These are phyloP conservation scores for Atherinomorus stipes DNA, from an alignment of 2,113 vertebrate genomes.

Conservation along the genomic window DNA sequence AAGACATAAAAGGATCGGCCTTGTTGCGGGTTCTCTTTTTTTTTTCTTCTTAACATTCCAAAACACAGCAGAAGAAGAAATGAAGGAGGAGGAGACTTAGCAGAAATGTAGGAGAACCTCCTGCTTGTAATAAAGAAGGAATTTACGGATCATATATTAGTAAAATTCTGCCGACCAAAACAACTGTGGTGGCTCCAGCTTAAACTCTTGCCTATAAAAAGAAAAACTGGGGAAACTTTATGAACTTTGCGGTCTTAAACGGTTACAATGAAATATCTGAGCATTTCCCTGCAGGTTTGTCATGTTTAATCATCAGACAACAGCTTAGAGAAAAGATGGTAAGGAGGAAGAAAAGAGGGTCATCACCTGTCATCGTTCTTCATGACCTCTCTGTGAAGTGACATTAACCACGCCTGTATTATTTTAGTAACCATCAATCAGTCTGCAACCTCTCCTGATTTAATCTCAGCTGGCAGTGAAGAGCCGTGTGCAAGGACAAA, in stretches of 20 bases:
- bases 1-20: conserved; percentile 69
- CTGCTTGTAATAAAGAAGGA: conserved; percentile 21
- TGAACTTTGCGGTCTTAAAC: conserved; percentile 17
- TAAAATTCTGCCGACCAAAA: conserved; percentile 4
- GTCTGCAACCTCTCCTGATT: conserved; percentile 18
- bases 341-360: neutral
- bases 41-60: conserved; percentile 40
- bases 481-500: neutral
- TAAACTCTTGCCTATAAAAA: neutral
- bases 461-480: conserved; percentile 34
- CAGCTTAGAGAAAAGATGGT: neutral
- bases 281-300: neutral
- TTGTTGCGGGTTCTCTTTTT: conserved; percentile 46
- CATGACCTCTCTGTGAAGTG: conserved; percentile 1
- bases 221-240: too few relatives aligned
- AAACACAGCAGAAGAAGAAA: conserved; percentile 26
- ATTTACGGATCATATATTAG: conserved; percentile 45
- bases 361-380: conserved; percentile 23
- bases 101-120: neutral
- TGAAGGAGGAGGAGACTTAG: neutral
- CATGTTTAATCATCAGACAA: neutral
- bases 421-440: conserved; percentile 56
- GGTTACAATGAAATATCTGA: neutral
- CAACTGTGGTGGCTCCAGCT: neutral
- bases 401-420: conserved; percentile 27